These are phyloP conservation scores for Neogale vison DNA, from an alignment of 2,113 vertebrate species.

Conservation along the genomic window DNA sequence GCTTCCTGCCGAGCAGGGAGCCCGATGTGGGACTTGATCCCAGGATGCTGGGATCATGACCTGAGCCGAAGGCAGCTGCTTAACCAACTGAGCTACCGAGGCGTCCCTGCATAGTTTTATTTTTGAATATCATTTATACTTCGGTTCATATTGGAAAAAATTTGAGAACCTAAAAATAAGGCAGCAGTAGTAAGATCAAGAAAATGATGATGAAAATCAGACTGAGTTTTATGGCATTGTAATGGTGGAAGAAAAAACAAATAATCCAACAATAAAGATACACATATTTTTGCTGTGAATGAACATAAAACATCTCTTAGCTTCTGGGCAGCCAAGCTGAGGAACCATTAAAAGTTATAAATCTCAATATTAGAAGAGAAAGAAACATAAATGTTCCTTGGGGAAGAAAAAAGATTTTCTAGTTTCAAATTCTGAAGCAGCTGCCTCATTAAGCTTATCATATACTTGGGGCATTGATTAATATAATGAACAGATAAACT, in stretches of 20 bases:
- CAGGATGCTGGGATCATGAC: too few relatives aligned
- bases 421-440: background rate
- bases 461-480: background rate
- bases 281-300: slow-evolving; percentile 6
- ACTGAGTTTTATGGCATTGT: background rate
- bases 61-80: too few relatives aligned
- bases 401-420: background rate
- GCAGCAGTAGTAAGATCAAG: background rate
- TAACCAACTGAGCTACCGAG: too few relatives aligned
- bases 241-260: background rate
- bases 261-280: background rate
- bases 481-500: background rate
- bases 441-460: background rate
- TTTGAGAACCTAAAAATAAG: slow-evolving; percentile 26
- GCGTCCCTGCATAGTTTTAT: background rate
- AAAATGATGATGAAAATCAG: slow-evolving; percentile 41
- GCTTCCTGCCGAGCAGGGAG: too few relatives aligned
- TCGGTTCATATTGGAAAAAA: slow-evolving; percentile 15
- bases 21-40: too few relatives aligned
- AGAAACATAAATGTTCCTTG: background rate
- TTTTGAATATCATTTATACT: slow-evolving; percentile 40
- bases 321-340: background rate
- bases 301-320: background rate
- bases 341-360: background rate
- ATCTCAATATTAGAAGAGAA: slow-evolving; percentile 18